Evolutionary conservation across 2,888 invertebrate genomes (phyloP).

Genomic region (Coenonympha arcania): DNA sequence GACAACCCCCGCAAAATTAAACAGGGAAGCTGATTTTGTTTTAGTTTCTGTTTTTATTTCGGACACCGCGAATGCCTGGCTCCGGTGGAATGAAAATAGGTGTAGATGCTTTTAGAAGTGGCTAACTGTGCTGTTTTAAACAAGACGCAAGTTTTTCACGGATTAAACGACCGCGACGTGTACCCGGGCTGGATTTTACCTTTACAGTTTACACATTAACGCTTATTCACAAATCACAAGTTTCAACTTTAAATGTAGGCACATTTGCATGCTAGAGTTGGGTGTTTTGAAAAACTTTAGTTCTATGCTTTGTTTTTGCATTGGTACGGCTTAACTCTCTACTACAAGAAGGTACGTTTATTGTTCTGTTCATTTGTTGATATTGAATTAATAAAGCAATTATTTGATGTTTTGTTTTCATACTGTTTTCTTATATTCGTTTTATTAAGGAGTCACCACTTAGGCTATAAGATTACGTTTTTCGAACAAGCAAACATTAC

Average conservation of each 20-base stretch:
- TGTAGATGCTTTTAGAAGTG: slow-evolving; percentile 30
- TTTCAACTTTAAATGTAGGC: slow-evolving; percentile 13
- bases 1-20: slow-evolving; percentile 69
- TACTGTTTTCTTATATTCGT: too few relatives aligned
- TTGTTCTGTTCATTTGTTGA: too few relatives aligned
- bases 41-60: slow-evolving; percentile 51
- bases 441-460: neutral
- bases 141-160: slow-evolving; percentile 28
- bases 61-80: slow-evolving; percentile 41
- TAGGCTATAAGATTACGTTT: too few relatives aligned
- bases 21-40: slow-evolving; percentile 66
- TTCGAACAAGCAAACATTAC: too few relatives aligned
- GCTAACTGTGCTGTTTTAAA: slow-evolving; percentile 28
- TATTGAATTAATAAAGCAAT: too few relatives aligned
- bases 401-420: too few relatives aligned
- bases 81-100: slow-evolving; percentile 27
- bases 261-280: neutral
- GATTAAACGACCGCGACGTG: slow-evolving; percentile 20
- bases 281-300: neutral
- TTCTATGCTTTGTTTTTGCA: neutral
- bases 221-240: slow-evolving; percentile 17
- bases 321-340: too few relatives aligned
- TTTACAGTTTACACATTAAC: slow-evolving; percentile 21
- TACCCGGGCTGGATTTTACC: slow-evolving; percentile 21
- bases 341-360: too few relatives aligned